These are phyloP conservation scores for Caenorhabditis panamensis DNA, from an alignment of 2,888 invertebrate genomes.

Conservation along the genomic window DNA sequence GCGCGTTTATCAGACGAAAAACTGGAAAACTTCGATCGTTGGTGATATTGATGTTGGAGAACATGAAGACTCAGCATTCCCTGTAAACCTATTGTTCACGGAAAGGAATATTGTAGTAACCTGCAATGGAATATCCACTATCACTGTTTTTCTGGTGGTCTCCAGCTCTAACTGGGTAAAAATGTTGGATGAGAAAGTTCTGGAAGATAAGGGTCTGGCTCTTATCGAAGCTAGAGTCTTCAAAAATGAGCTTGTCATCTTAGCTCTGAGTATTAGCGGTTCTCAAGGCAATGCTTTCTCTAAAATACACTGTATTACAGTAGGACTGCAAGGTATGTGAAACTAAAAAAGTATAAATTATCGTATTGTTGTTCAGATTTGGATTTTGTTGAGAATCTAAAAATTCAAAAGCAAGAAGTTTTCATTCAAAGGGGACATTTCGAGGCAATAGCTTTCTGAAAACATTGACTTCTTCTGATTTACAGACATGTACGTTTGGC, in stretches of 20 bases:
- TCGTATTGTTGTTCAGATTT: slow-evolving; percentile 13
- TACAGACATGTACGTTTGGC: slow-evolving; percentile 33
- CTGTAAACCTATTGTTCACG: slow-evolving; percentile 34
- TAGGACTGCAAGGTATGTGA: slow-evolving; percentile 18
- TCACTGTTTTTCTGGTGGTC: slow-evolving; percentile 28
- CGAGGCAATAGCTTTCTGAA: slow-evolving; percentile 8
- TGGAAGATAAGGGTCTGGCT: background rate
- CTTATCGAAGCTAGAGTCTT: slow-evolving; percentile 44
- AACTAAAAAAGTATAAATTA: background rate
- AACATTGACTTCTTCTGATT: background rate
- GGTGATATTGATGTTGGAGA: background rate
- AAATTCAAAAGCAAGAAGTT: slow-evolving; percentile 15
- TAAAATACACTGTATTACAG: slow-evolving; percentile 22
- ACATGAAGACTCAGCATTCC: slow-evolving; percentile 2
- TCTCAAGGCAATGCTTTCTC: slow-evolving; percentile 8
- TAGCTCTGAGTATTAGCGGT: slow-evolving; percentile 17
- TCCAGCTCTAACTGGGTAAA: background rate
- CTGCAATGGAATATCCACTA: slow-evolving; percentile 29
- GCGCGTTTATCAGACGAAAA: slow-evolving; percentile 7
- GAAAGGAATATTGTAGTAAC: slow-evolving; percentile 15
- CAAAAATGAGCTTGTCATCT: slow-evolving; percentile 24
- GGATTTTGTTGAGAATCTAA: slow-evolving; percentile 25
- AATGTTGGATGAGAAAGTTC: slow-evolving; percentile 27
- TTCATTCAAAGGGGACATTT: slow-evolving; percentile 34
- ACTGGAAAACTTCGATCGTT: slow-evolving; percentile 14